Evolutionary conservation across 2,797 vertebrate species (phyloP), one percentile per base, ranked within the genome.

Genomic region (Ispidina picta): DNA sequence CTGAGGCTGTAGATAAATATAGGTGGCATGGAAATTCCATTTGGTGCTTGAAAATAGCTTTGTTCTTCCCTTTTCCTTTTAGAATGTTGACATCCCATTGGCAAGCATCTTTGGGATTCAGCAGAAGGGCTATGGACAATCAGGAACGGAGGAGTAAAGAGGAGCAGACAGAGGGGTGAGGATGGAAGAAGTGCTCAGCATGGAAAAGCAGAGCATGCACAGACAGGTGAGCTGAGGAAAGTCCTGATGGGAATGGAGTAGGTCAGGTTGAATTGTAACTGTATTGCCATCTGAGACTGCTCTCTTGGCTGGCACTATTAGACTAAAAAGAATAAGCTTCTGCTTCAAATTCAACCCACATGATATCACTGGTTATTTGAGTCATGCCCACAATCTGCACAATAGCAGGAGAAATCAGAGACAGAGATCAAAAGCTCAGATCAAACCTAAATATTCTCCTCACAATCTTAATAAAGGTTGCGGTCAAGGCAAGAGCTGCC

Each of bases 391-490:
- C 56, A 56, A 48, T 81, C 70, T 52, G 33, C 2, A 5, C 66
- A 77, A 60, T 2, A 29, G 58, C 56, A 5, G 56, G 44, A 79
- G 78, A 80, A 92, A 93, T 87, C 73, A 83, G 83, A 93, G 65
- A 31, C 69, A 41, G 15, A 83, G 84, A 89, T 91, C 68, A 89
- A 92, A 95, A 95, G 59, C 89, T 79, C 58, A 86, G 41, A 85
- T 94, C 90, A 95, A 92, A 77, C 79, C 73, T 48, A 72, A 94
- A 86, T 83, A 82, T 86, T 88, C 88, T 93, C 69, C 54, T 82
- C 69, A 65, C 78, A 69, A 64, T 44, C 75, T 88, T 78, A 76
- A 41, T 90, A 85, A 86, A 88, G 69, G 66, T 52, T 74, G 71
- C 3, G 70, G 88, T 92, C 81, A 79, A 94, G 70, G 72, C 87